A percentile compares a stretch with the other conserved stretches of the same genome.
Evolutionary conservation across 2,888 invertebrate species (phyloP).

Genomic region (Octonoba sinensis): DNA sequence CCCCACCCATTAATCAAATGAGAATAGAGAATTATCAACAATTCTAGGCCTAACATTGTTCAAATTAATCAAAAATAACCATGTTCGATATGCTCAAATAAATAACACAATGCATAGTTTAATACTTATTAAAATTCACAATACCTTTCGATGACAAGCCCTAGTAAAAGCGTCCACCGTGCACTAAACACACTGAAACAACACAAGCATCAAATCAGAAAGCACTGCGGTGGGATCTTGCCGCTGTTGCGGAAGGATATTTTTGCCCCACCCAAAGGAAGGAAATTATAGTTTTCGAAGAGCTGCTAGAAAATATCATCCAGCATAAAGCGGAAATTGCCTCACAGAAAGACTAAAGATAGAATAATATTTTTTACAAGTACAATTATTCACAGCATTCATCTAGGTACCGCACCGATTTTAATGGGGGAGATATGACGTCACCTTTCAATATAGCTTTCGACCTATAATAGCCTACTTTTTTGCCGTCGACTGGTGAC

Average conservation of each 20-base stretch:
- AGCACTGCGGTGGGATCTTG: constrained; percentile 50
- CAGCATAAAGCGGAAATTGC: constrained; percentile 17
- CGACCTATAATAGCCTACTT: constrained; percentile 49
- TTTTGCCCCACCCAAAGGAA: constrained; percentile 62
- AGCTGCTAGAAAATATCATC: constrained; percentile 33
- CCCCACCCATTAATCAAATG: constrained; percentile 61
- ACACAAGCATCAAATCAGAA: constrained; percentile 57
- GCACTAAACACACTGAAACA: constrained; percentile 52
- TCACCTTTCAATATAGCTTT: constrained; percentile 56
- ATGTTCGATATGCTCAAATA: no score
- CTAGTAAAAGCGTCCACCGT: constrained; percentile 19
- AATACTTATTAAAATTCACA: no score
- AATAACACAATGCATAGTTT: no score
- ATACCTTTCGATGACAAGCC: neutral
- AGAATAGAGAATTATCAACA: constrained; percentile 8
- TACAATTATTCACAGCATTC: no score
- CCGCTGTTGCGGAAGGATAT: constrained; percentile 62
- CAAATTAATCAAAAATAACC: neutral
- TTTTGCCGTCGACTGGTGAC: constrained; percentile 35
- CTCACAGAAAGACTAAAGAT: no score
- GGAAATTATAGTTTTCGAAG: constrained; percentile 50
- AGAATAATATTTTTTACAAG: no score
- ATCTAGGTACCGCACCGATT: no score
- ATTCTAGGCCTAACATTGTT: constrained; percentile 40
- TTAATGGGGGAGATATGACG: constrained; percentile 27